These are phyloP conservation scores for Panagrolaimus sp. DNA, from an alignment of 1,140 invertebrate species.

Conservation along the genomic window DNA sequence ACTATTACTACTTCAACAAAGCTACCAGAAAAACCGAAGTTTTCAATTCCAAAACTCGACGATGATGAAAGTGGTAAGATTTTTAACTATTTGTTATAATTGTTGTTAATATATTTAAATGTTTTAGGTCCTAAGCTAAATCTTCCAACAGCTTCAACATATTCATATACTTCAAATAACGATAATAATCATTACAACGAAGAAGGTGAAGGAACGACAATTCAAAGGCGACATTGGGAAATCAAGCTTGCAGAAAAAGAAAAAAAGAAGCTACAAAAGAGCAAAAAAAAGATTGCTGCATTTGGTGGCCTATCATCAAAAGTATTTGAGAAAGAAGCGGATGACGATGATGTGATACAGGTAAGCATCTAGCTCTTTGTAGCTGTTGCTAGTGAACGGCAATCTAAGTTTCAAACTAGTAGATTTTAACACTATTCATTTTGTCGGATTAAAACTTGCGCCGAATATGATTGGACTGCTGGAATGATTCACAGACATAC, in stretches of 20 bases:
- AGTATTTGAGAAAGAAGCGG: not conserved
- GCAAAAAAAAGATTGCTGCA: constrained; percentile 2
- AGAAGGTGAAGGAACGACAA: not conserved
- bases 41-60: not conserved
- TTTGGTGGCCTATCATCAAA: not conserved
- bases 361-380: not conserved
- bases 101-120: not conserved
- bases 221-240: not conserved
- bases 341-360: not conserved
- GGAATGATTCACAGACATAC: no score
- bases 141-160: not conserved
- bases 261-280: not conserved
- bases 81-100: not conserved
- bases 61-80: not conserved
- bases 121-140: constrained; percentile 7
- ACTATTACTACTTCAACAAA: no score
- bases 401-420: no score
- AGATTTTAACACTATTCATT: no score
- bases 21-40: not conserved
- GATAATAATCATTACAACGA: not conserved
- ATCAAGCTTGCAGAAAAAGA: not conserved
- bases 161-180: no score
- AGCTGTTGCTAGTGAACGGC: no score
- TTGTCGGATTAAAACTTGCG: not conserved
- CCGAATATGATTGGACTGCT: no score